Percentiles rank a stretch among this genome's conserved stretches.
phyloP scores from a whole-genome alignment of 2,888 invertebrate species.

The Chrysina gloriosa region DNA sequence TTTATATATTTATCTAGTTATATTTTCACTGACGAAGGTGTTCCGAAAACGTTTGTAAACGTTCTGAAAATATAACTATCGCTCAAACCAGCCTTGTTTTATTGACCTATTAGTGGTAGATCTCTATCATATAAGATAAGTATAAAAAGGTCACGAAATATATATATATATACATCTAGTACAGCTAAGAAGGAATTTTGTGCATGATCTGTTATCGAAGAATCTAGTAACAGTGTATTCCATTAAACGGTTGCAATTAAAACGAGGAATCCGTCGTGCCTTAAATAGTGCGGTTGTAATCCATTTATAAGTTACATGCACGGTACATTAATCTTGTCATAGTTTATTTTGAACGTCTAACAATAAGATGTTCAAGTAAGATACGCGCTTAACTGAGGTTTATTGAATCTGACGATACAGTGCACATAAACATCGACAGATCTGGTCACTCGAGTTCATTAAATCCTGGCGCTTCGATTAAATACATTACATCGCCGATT shows the following conservation, averaged over 20 bases:
- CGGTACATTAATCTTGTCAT: not conserved
- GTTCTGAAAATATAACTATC: too few relatives aligned
- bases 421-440: not conserved
- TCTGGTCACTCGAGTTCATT: not conserved
- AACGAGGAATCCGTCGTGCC: not conserved
- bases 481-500: not conserved
- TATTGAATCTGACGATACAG: not conserved
- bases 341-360: not conserved
- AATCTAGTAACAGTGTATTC: too few relatives aligned
- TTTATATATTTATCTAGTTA: too few relatives aligned
- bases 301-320: not conserved
- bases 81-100: too few relatives aligned
- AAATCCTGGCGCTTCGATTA: not conserved
- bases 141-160: too few relatives aligned
- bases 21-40: too few relatives aligned
- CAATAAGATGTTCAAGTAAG: conserved; percentile 8
- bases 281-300: not conserved
- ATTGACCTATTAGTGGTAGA: too few relatives aligned
- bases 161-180: too few relatives aligned
- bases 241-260: not conserved
- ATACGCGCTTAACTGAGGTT: not conserved
- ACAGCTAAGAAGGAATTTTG: too few relatives aligned
- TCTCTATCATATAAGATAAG: too few relatives aligned
- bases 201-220: too few relatives aligned
- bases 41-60: too few relatives aligned